A percentile compares a stretch with the other conserved stretches of the same genome.
Evolutionary conservation across 2,888 invertebrate genomes (phyloP).

Genomic region (Bombylius major): DNA sequence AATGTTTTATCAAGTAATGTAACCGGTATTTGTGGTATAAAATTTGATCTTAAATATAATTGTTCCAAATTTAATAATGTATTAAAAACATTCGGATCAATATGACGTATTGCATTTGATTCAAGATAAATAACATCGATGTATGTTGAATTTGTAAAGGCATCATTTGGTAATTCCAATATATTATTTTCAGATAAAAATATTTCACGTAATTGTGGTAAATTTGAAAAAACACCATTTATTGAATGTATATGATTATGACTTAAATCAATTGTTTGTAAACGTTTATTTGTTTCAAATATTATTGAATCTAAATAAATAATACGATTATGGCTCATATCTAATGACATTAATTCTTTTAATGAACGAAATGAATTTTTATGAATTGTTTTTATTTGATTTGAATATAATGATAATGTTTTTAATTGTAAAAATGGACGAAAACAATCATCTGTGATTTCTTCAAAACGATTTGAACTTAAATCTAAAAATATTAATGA

Average conservation of each 20-base stretch:
- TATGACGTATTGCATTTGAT: constrained; percentile 67
- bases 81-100: constrained; percentile 64
- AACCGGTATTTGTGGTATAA: constrained; percentile 64
- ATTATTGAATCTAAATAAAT: constrained; percentile 59
- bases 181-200: constrained; percentile 84
- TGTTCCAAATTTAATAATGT: constrained; percentile 68
- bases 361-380: constrained; percentile 65
- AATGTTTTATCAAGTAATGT: constrained; percentile 62
- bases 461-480: constrained; percentile 72
- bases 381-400: constrained; percentile 65
- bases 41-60: constrained; percentile 76
- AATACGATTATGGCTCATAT: constrained; percentile 79
- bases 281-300: constrained; percentile 61
- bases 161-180: constrained; percentile 65
- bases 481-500: constrained; percentile 68
- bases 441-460: constrained; percentile 65
- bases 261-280: constrained; percentile 73
- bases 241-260: constrained; percentile 83
- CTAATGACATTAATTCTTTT: constrained; percentile 63
- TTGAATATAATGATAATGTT: constrained; percentile 71
- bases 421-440: constrained; percentile 65
- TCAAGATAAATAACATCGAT: constrained; percentile 74
- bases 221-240: constrained; percentile 65
- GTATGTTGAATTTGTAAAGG: constrained; percentile 63
- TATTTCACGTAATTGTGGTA: constrained; percentile 67